Percentiles rank a stretch among this genome's conserved stretches.
phyloP scores from a whole-genome alignment of 1,140 invertebrate species.

The Probaryconus sp. region DNA sequence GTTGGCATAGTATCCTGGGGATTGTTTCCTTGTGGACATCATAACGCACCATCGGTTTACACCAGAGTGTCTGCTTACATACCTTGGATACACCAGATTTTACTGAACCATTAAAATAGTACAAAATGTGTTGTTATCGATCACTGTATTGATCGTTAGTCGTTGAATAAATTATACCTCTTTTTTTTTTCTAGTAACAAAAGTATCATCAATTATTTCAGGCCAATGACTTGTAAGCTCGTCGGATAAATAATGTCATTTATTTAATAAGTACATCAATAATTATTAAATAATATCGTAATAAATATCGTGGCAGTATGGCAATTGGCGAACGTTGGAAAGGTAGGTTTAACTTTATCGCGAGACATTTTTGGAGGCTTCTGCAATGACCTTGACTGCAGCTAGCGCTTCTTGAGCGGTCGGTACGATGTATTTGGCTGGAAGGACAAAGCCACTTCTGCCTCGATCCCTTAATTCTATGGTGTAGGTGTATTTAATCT shows the following conservation, averaged over 20 bases:
- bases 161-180: no score
- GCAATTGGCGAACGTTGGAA: no score
- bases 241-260: no score
- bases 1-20: conserved; percentile 90
- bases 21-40: conserved; percentile 82
- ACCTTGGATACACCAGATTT: conserved; percentile 68
- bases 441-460: conserved; percentile 91
- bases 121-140: neutral
- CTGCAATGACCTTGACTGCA: conserved; percentile 85
- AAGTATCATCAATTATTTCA: no score
- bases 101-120: neutral
- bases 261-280: no score
- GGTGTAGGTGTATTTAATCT: conserved; percentile 93
- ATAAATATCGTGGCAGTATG: no score
- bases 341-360: no score
- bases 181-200: no score
- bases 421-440: conserved; percentile 87
- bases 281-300: no score
- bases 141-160: no score
- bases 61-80: conserved; percentile 82
- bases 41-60: conserved; percentile 83
- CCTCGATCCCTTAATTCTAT: conserved; percentile 93
- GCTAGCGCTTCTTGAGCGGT: conserved; percentile 90
- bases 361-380: conserved; percentile 63
- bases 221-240: no score